Percentiles rank a stretch among this genome's conserved stretches.
These are phyloP conservation scores for Distichodus sexfasciatus DNA, from an alignment of 2,797 vertebrate genomes.

Conservation along the genomic window DNA sequence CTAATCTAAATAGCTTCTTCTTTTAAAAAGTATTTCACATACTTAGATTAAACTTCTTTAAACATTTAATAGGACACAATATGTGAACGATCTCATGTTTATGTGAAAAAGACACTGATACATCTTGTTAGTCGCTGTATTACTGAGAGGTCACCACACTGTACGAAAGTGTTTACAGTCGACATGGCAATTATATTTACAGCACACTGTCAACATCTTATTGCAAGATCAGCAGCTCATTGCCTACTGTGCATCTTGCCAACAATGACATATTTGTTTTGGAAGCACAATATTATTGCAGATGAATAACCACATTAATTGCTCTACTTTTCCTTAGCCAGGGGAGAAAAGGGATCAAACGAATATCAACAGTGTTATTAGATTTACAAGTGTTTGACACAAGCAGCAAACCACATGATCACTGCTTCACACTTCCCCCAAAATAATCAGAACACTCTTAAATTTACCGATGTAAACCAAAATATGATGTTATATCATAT, in stretches of 20 bases:
- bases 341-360: not conserved
- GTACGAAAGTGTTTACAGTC: not conserved
- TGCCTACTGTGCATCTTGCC: conserved; percentile 1
- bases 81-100: not conserved
- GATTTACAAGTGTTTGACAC: conserved; percentile 17
- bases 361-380: conserved; percentile 17
- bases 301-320: conserved; percentile 14
- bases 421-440: not conserved
- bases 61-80: not conserved
- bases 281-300: conserved; percentile 1
- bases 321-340: conserved; percentile 15
- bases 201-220: not conserved
- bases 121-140: not conserved
- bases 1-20: too few species aligned
- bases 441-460: not conserved
- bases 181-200: conserved; percentile 25
- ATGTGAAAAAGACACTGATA: not conserved
- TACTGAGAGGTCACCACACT: not conserved
- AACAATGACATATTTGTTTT: conserved; percentile 19
- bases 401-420: not conserved
- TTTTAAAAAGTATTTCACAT: too few species aligned
- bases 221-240: conserved; percentile 14
- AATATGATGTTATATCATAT: too few species aligned
- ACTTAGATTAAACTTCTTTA: too few species aligned
- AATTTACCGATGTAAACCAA: too few species aligned